Base-by-base conservation (phyloP, 2,888 invertebrate genomes). In the Calephelis perditalis region DNA sequence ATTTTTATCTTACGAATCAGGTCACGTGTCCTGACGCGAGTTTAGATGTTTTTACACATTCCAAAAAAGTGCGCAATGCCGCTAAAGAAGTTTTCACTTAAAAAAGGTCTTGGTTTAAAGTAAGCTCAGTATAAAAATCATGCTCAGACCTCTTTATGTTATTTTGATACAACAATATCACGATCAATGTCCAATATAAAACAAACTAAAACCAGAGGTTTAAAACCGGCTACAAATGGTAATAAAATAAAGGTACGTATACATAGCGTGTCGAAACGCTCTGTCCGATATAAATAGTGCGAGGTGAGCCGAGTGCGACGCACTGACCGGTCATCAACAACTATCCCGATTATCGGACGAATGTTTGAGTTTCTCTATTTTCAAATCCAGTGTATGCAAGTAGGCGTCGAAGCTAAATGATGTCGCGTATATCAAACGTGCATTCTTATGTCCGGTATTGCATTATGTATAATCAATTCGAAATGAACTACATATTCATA, bases 141-240 rank as follows among this genome's bases (percentile, higher is more conserved):
- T 26, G 26, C 26, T 26, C 26, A 26, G 3, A 26, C 26, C 26
- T 26, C 3, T 26, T 26, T 26, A 26, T 26, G 26, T 26, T 26
- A 26, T 26, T 26, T 3, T 26, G 26, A 26, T 26, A 26, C 3
- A 3, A 49, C 15, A 49, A 49, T 49, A 49, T 15, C 49, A 49
- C 12, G 49, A 49, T 49, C 49, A 49, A 26, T 49, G 49, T 49
- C 47, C 12, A 49, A 26, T 9, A 49, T 26, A 49, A 26, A 52
- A 49, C 49, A 49, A 49, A 26, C 52, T 52, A 26, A 9, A 52
- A 52, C 52, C 52, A 26, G 83, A 35, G 52, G 35, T 26, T 52
- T 84, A 81, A 84, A 87, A 86, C 86, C 85, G 84, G 86, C 86
- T 86, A 82, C 83, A 84, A 87, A 88, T 86, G 82, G 87, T 85